A percentile compares a stretch with the other conserved stretches of the same genome.
These are phyloP conservation scores for Neoitamus cyanurus DNA, from an alignment of 2,888 invertebrate species.

Conservation along the genomic window DNA sequence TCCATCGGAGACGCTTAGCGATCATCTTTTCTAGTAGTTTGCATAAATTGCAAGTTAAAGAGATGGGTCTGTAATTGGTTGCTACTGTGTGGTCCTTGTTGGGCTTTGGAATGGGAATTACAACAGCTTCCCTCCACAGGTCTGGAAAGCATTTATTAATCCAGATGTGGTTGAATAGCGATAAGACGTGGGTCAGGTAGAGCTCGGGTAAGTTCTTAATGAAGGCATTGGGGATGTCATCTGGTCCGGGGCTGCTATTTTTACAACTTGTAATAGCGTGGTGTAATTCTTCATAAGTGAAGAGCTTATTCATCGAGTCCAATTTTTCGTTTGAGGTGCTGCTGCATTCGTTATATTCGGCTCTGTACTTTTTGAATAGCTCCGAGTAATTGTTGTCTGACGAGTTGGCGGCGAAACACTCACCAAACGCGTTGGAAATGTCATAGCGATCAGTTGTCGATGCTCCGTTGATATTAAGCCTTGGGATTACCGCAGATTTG, in stretches of 20 bases:
- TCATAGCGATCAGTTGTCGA: background rate
- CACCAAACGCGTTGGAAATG: background rate
- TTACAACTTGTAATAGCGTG: background rate
- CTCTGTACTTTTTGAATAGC: background rate
- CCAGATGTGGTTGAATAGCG: background rate
- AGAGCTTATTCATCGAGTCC: background rate
- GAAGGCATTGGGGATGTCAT: background rate
- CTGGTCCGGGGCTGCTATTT: background rate
- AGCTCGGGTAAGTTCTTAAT: background rate
- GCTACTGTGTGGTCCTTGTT: background rate
- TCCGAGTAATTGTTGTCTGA: background rate
- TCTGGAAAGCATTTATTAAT: background rate
- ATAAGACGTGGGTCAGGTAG: too few relatives aligned
- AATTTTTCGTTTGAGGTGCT: background rate
- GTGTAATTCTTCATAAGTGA: background rate
- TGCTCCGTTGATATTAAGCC: background rate
- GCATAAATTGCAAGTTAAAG: slow-evolving; percentile 53
- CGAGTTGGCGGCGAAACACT: background rate
- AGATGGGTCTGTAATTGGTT: slow-evolving; percentile 50
- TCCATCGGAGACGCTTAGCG: slow-evolving; percentile 48
- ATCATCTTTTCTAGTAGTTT: slow-evolving; percentile 54
- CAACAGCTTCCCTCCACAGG: background rate
- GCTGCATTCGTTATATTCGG: background rate
- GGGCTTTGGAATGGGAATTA: background rate
- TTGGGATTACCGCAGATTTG: background rate